A percentile compares a stretch with the other conserved stretches of the same genome.
These are phyloP conservation scores for Ranitomeya variabilis DNA, from an alignment of 2,113 vertebrate genomes.

Conservation along the genomic window DNA sequence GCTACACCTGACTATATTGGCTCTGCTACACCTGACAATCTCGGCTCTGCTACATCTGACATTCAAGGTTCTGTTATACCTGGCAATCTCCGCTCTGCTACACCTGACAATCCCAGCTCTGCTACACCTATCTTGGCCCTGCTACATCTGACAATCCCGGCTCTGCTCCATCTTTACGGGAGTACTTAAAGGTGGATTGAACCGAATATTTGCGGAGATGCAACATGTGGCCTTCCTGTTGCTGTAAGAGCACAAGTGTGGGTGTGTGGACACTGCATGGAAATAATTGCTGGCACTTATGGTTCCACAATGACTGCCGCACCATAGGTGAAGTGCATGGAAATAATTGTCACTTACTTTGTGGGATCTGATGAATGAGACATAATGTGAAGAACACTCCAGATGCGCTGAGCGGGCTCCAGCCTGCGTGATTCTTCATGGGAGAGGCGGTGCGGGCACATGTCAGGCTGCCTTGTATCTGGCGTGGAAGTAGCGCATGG, in stretches of 20 bases:
- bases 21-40: no score
- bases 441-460: slow-evolving; percentile 11
- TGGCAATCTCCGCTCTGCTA: neutral
- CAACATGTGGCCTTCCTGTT: slow-evolving; percentile 4
- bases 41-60: no score
- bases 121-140: neutral
- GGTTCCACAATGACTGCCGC: neutral
- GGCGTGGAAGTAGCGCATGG: neutral
- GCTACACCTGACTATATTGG: no score
- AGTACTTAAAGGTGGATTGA: neutral
- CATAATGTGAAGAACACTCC: slow-evolving; percentile 3
- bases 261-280: no score
- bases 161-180: neutral
- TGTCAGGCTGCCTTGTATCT: slow-evolving; percentile 29
- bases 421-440: slow-evolving; percentile 46
- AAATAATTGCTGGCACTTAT: neutral
- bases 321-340: no score
- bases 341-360: slow-evolving; percentile 29
- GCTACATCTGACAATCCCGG: no score
- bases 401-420: slow-evolving; percentile 13
- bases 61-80: neutral
- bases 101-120: neutral
- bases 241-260: neutral
- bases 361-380: slow-evolving; percentile 31
- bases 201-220: neutral